Conservation (phyloP, 2,888 invertebrate species). For the Hofmannophila pseudospretella region DNA sequence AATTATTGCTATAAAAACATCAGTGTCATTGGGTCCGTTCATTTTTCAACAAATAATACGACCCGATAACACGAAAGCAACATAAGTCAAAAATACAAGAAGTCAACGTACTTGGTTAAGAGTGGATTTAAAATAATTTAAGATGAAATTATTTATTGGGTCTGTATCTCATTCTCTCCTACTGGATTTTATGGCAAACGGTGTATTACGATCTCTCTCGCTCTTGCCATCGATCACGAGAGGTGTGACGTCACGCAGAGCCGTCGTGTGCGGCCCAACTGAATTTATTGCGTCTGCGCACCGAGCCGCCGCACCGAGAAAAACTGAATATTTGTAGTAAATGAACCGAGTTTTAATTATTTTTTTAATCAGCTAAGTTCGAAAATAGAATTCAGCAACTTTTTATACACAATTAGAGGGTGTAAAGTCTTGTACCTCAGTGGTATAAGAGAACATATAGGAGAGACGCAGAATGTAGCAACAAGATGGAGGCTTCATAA, state of each 20-base stretch:
- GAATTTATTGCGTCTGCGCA: constrained; percentile 75
- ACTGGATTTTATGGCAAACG: constrained; percentile 25
- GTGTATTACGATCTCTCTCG: constrained; percentile 48
- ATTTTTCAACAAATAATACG: constrained; percentile 43
- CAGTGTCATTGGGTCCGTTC: constrained; percentile 25
- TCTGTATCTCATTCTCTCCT: constrained; percentile 45
- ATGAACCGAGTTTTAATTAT: constrained; percentile 28
- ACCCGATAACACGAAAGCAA: constrained; percentile 44
- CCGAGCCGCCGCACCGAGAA: constrained; percentile 54
- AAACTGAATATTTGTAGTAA: constrained; percentile 36
- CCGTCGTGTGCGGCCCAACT: constrained; percentile 75
- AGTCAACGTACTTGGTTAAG: constrained; percentile 70
- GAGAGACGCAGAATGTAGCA: too few relatives aligned
- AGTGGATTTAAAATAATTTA: constrained; percentile 72
- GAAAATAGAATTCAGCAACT: too few relatives aligned
- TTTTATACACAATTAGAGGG: too few relatives aligned
- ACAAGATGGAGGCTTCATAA: too few relatives aligned
- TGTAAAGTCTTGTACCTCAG: too few relatives aligned
- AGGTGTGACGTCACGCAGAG: constrained; percentile 77
- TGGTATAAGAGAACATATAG: too few relatives aligned
- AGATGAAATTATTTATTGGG: constrained; percentile 64
- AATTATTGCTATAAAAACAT: constrained; percentile 13
- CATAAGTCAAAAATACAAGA: constrained; percentile 69
- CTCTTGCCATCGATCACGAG: constrained; percentile 69
- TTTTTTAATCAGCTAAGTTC: too few relatives aligned